Evolutionary conservation across 2,888 invertebrate species (phyloP).

Genomic region (Hoplodrina ambigua): DNA sequence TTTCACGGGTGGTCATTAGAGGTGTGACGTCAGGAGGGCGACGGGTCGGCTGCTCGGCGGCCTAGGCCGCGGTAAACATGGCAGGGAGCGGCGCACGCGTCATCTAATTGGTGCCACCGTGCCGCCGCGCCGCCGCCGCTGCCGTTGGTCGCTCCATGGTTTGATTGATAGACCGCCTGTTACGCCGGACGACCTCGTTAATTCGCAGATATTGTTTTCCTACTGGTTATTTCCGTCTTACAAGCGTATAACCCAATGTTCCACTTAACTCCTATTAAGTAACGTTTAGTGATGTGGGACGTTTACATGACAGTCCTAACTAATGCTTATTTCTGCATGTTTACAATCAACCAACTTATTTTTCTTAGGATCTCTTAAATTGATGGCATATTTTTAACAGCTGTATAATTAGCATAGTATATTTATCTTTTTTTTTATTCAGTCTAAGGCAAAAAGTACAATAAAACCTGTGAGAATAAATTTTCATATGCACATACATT

Average conservation of each 20-base stretch:
- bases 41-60: slow-evolving; percentile 56
- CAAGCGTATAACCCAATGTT: slow-evolving; percentile 43
- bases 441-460: slow-evolving; percentile 7
- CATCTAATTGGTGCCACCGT: slow-evolving; percentile 71
- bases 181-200: slow-evolving; percentile 84
- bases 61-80: slow-evolving; percentile 70
- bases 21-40: slow-evolving; percentile 79
- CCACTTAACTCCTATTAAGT: slow-evolving; percentile 46
- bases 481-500: slow-evolving; percentile 26
- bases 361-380: not conserved
- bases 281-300: slow-evolving; percentile 13
- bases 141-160: slow-evolving; percentile 62
- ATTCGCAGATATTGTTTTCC: slow-evolving; percentile 75
- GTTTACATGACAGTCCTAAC: slow-evolving; percentile 1
- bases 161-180: slow-evolving; percentile 88
- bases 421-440: not conserved
- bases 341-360: not conserved
- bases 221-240: slow-evolving; percentile 72
- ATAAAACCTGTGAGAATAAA: slow-evolving; percentile 19
- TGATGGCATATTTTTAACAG: slow-evolving; percentile 1
- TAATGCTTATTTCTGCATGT: not conserved
- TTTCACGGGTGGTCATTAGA: slow-evolving; percentile 71
- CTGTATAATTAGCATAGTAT: slow-evolving; percentile 4
- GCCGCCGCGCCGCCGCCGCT: slow-evolving; percentile 58
- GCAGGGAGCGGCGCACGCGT: slow-evolving; percentile 83